Base-by-base conservation (phyloP, 2,113 vertebrate species). In the Nerophis ophidion region DNA sequence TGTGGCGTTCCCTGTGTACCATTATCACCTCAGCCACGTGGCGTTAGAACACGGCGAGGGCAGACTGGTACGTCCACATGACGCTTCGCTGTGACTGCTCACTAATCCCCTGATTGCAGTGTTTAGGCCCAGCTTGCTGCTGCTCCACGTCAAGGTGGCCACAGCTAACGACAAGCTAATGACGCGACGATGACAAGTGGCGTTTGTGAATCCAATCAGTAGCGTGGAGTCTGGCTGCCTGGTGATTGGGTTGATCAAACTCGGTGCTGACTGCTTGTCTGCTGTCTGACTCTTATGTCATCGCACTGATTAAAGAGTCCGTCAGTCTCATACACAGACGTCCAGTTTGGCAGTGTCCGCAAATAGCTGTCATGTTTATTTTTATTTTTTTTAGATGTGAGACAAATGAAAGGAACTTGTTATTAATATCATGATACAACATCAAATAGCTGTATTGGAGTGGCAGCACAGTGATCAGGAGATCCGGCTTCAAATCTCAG, bases 41-140 rank as follows among this genome's bases (percentile, higher is more conserved):
- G 76, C 77, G 68, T 57, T 57, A n/a, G 51, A 45, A 11, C 62
- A 63, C 53, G 35, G n/a, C 14, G 40, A 63, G 57, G 59, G 73
- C 79, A 61, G 72, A 75, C 67, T 59, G 59, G 76, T 74, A 77
- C 74, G n/a, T 71, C 60, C 76, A 77, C 48, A 42, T 44, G 78
- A 76, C 81, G 83, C 75, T 87, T 75, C 75, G 75, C 76, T 67
- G 67, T 78, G 79, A 81, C 76, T 81, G 70, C 75, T 71, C 70
- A 56, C 70, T 85, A 76, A 88, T 87, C 81, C 80, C 51, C 74
- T 89, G 86, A 89, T 88, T 90, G 82, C 83, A 75, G 77, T 88
- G 84, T 89, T 88, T 83, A 81, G 83, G 64, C 70, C 60, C 63
- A 3, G 65, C 71, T 72, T 67, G 65, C 75, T 61, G 72, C 81